Conservation (phyloP, 2,113 vertebrate species). For the Pantherophis guttatus region DNA sequence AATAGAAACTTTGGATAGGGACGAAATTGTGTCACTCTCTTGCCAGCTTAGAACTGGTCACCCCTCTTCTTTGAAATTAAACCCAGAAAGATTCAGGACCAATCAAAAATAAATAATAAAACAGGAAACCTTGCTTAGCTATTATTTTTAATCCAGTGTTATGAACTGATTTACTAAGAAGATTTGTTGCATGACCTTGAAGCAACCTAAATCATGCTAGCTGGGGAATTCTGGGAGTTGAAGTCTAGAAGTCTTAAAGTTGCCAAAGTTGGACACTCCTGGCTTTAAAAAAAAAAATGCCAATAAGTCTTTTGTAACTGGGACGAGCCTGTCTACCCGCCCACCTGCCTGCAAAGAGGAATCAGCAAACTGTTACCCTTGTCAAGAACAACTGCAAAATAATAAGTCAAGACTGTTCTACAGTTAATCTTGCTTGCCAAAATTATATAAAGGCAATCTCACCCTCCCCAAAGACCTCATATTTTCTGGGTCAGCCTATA, state of each 20-base stretch:
- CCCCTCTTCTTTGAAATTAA: neutral
- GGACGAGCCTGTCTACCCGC: neutral
- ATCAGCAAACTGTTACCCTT: neutral
- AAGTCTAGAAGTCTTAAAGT: neutral
- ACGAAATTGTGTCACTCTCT: neutral
- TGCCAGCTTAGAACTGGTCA: neutral
- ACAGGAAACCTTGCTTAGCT: neutral
- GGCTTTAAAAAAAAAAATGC: neutral
- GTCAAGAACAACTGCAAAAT: neutral
- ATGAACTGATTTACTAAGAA: neutral
- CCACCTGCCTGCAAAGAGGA: neutral
- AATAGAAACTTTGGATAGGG: neutral
- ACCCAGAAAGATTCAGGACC: neutral
- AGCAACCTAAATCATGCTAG: neutral
- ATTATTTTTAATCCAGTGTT: neutral
- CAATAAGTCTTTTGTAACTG: neutral
- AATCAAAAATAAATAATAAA: neutral
- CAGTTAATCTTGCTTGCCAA: neutral
- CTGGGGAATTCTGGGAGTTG: neutral
- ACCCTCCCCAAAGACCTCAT: accelerated
- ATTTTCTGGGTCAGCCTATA: conserved; percentile 43
- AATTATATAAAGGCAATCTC: neutral
- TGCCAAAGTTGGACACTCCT: neutral
- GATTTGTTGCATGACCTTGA: neutral
- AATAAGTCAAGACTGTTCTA: accelerated